Evolutionary conservation across 2,888 invertebrate species (phyloP).

Genomic region (Noctua pronuba): DNA sequence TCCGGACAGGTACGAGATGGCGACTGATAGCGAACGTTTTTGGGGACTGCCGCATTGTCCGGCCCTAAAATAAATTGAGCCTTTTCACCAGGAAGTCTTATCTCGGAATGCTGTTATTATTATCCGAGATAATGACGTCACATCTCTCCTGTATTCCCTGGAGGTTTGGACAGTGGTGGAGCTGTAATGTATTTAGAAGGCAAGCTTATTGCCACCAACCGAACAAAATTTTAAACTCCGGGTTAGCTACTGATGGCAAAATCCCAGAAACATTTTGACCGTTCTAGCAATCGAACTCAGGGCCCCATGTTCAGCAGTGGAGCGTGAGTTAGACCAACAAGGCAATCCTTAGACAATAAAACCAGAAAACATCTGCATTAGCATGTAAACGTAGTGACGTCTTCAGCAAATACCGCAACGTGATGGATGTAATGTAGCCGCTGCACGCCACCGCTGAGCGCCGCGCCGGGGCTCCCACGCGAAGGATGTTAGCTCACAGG

Average conservation of each 20-base stretch:
- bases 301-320: background rate
- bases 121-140: background rate
- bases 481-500: conserved; percentile 9
- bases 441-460: conserved; percentile 21
- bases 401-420: conserved; percentile 44
- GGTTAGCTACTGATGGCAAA: background rate
- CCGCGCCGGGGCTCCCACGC: conserved; percentile 34
- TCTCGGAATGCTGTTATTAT: conserved; percentile 3
- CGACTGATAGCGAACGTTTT: conserved; percentile 42
- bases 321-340: background rate
- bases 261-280: background rate
- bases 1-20: conserved; percentile 63
- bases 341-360: conserved; percentile 15
- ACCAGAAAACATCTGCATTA: conserved; percentile 46
- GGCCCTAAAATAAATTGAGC: conserved; percentile 27
- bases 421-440: conserved; percentile 49
- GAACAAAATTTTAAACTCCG: background rate
- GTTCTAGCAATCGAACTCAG: background rate
- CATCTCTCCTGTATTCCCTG: no score
- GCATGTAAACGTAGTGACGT: conserved; percentile 36
- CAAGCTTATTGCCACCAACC: background rate
- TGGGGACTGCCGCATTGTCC: conserved; percentile 53
- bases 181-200: background rate
- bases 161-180: background rate
- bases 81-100: conserved; percentile 37